phyloP scores from a whole-genome alignment of 2,113 vertebrate genomes.

The Alouatta palliata region DNA sequence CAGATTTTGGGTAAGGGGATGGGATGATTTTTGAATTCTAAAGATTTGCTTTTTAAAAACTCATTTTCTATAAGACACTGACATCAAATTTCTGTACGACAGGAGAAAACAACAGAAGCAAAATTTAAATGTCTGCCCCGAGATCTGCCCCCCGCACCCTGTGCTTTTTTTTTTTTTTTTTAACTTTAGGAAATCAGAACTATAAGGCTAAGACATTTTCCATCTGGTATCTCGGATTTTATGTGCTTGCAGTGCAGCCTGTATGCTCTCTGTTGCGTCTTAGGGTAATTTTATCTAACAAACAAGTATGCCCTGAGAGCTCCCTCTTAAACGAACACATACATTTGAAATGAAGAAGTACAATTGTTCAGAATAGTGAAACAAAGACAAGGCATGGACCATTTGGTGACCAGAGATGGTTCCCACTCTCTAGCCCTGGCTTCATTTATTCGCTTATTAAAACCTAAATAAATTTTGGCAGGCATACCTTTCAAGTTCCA shows the following conservation, averaged over 20 bases:
- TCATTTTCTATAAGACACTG: neutral
- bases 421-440: neutral
- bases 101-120: neutral
- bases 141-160: no score
- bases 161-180: neutral
- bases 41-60: neutral
- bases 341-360: slow-evolving; percentile 65
- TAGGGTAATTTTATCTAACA: slow-evolving; percentile 65
- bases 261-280: slow-evolving; percentile 61
- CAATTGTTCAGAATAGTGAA: slow-evolving; percentile 68
- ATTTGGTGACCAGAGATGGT: slow-evolving; percentile 41
- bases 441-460: slow-evolving; percentile 52
- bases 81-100: neutral
- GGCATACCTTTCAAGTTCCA: slow-evolving; percentile 45
- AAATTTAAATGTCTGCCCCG: neutral
- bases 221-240: slow-evolving; percentile 64
- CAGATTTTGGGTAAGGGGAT: neutral
- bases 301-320: slow-evolving; percentile 72
- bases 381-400: neutral
- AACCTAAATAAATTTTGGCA: slow-evolving; percentile 49
- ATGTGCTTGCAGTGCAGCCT: slow-evolving; percentile 42
- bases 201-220: slow-evolving; percentile 58
- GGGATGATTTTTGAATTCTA: neutral
- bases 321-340: slow-evolving; percentile 65
- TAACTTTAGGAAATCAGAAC: slow-evolving; percentile 65